Evolutionary conservation across 2,113 vertebrate species (phyloP).

Genomic region (Aepyceros melampus): DNA sequence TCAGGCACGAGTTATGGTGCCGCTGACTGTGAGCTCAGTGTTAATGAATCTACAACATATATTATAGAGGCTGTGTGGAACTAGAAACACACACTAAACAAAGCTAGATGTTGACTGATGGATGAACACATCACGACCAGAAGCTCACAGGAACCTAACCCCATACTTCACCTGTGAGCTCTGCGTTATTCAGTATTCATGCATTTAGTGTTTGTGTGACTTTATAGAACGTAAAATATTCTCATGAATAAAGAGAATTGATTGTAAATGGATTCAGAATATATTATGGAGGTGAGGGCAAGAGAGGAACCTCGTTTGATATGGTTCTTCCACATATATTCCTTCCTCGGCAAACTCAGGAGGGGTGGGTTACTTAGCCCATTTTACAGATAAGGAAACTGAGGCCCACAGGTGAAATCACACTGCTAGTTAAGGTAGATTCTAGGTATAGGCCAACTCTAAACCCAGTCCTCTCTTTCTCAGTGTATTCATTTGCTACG

Average conservation of each 20-base stretch:
- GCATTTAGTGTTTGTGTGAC: neutral
- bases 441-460: neutral
- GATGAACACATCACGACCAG: neutral
- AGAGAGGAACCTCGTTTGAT: neutral
- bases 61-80: neutral
- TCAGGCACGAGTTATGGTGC: accelerated
- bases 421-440: neutral
- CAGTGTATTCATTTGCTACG: accelerated
- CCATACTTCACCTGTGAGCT: neutral
- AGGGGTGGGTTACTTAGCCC: neutral
- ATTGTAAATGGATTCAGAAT: neutral
- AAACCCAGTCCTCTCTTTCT: neutral
- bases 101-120: accelerated
- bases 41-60: neutral
- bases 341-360: neutral
- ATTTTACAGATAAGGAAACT: neutral
- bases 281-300: neutral
- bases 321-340: neutral
- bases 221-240: neutral
- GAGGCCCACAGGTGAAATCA: neutral
- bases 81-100: neutral
- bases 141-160: neutral
- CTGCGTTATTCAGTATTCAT: neutral
- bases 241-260: neutral
- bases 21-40: neutral